Conservation (phyloP, 2,888 invertebrate species). For the Rugalucina vietnamica region DNA sequence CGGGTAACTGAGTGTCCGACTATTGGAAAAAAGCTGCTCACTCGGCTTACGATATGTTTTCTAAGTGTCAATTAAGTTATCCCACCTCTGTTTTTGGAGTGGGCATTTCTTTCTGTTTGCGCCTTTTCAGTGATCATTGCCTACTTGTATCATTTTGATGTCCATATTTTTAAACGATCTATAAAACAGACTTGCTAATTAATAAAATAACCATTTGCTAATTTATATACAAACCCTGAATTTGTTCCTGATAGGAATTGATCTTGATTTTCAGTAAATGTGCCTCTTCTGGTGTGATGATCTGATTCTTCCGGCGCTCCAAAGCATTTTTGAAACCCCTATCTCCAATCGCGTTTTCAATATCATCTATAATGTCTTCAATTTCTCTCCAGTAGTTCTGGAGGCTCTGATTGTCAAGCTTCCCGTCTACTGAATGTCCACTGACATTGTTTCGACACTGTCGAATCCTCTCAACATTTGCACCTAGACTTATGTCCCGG, state of each 20-base stretch:
- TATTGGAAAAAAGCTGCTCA: too few species aligned
- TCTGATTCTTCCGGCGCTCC: neutral
- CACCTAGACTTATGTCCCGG: neutral
- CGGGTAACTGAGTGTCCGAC: too few species aligned
- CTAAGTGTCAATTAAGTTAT: too few species aligned
- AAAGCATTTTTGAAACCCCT: neutral
- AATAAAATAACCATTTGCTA: too few species aligned
- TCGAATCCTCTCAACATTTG: neutral
- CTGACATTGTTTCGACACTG: neutral
- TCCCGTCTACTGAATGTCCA: neutral
- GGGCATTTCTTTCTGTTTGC: too few species aligned
- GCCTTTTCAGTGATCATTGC: too few species aligned
- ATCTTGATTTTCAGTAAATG: neutral
- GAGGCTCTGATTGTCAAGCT: neutral
- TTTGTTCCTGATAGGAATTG: neutral
- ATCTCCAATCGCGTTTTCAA: neutral
- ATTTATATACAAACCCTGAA: too few species aligned
- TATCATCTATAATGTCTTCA: neutral
- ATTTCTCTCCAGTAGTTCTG: neutral
- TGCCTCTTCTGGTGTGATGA: neutral
- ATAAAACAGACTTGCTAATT: too few species aligned
- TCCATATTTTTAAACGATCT: too few species aligned
- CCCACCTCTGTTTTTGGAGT: too few species aligned
- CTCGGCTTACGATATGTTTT: too few species aligned
- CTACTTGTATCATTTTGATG: too few species aligned